Conservation (phyloP, 30 jellyfish, hydroid and myxozoan species). For the Euphysa ruthae region DNA sequence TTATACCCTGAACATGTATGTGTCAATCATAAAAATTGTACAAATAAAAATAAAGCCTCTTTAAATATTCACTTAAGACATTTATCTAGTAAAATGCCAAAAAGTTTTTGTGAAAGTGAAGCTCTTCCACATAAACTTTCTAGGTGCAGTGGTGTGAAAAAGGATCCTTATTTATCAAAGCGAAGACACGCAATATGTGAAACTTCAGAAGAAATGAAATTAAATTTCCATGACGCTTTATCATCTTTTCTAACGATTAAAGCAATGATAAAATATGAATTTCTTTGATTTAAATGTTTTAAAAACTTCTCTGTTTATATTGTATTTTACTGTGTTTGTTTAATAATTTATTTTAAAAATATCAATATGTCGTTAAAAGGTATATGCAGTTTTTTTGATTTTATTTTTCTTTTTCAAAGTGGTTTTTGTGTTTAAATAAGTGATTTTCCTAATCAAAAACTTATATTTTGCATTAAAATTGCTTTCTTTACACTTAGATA, state of each 20-base stretch:
- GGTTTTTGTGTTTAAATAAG: too few species aligned
- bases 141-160: constrained; percentile 1
- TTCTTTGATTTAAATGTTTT: too few species aligned
- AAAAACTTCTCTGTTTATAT: too few species aligned
- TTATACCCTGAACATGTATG: constrained; percentile 62
- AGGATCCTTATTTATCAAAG: constrained; percentile 39
- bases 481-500: too few species aligned
- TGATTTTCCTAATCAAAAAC: too few species aligned
- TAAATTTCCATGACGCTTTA: constrained; percentile 59
- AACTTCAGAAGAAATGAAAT: constrained; percentile 61
- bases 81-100: constrained; percentile 76
- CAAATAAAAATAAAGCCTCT: constrained; percentile 40
- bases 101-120: constrained; percentile 47
- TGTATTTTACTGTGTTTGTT: too few species aligned
- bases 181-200: constrained; percentile 87
- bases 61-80: constrained; percentile 64
- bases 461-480: too few species aligned
- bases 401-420: too few species aligned
- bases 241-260: constrained; percentile 65
- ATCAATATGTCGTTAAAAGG: too few species aligned
- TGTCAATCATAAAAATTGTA: constrained; percentile 52
- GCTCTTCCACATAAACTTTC: constrained; percentile 5
- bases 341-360: too few species aligned
- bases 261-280: constrained; percentile 77
- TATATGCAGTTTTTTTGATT: too few species aligned